A percentile compares a stretch with the other conserved stretches of the same genome.
These are phyloP conservation scores for Carduelis carduelis DNA, from an alignment of 2,797 vertebrate species.

Conservation along the genomic window DNA sequence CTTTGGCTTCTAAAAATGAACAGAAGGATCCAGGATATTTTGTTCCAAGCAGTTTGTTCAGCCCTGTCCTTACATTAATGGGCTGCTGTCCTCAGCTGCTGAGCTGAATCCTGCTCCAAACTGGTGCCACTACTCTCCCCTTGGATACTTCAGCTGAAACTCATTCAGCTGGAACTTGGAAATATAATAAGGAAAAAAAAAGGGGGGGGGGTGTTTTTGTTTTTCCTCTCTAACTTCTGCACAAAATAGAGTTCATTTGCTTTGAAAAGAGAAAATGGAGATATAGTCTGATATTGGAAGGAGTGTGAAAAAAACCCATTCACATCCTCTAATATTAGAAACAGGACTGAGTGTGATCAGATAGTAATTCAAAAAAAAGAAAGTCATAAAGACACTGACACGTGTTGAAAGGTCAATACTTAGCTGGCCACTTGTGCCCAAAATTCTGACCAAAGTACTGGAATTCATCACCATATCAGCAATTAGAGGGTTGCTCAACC, in stretches of 20 bases:
- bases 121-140: background rate
- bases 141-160: background rate
- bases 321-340: background rate
- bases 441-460: background rate
- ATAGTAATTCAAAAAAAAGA: background rate
- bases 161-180: background rate
- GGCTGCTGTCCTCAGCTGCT: background rate
- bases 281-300: background rate
- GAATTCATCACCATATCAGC: background rate
- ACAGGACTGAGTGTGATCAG: background rate
- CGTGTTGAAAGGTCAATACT: background rate
- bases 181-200: background rate
- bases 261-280: background rate
- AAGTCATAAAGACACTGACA: background rate
- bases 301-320: background rate
- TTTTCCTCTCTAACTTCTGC: background rate
- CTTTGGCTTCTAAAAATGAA: background rate
- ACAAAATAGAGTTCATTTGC: background rate
- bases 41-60: background rate
- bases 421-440: background rate
- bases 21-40: background rate
- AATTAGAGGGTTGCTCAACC: background rate
- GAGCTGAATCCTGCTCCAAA: background rate
- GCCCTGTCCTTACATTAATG: background rate
- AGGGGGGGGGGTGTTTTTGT: accelerated